Percentiles rank a stretch among this genome's conserved stretches.
phyloP scores from a whole-genome alignment of 1,140 invertebrate species.

The Drosophila cardini region DNA sequence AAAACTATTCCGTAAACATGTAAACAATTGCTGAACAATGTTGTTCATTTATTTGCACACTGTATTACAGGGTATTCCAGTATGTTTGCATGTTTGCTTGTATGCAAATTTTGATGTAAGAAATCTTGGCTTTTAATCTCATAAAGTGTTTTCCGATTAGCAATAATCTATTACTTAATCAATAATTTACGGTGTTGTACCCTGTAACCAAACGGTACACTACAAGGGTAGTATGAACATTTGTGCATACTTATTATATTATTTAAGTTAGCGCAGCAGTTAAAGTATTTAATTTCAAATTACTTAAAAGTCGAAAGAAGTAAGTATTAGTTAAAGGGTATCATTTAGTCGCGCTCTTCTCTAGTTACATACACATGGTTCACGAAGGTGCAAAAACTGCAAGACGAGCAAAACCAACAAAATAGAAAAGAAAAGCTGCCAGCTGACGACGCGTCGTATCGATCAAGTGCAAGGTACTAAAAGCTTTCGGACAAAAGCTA shows the following conservation, averaged over 20 bases:
- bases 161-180: too few species aligned
- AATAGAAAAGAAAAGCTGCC: background rate
- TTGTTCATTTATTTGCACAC: too few species aligned
- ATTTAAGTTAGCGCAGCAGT: too few species aligned
- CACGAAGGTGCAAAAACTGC: constrained; percentile 1
- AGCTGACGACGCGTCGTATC: constrained; percentile 6
- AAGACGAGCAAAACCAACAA: background rate
- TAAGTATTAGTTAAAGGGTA: background rate
- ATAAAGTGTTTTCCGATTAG: too few species aligned
- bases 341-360: background rate
- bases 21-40: too few species aligned
- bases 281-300: too few species aligned
- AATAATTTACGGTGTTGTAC: background rate
- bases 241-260: too few species aligned
- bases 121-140: too few species aligned
- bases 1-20: too few species aligned
- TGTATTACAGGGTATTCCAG: too few species aligned
- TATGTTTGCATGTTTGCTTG: too few species aligned
- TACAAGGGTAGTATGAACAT: background rate
- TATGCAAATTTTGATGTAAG: too few species aligned
- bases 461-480: constrained; percentile 5
- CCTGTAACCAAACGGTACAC: background rate
- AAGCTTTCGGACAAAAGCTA: background rate
- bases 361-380: background rate
- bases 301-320: background rate